Evolutionary conservation across 2,113 vertebrate genomes (phyloP), one percentile per base, ranked within the genome.

Genomic region (Tyrannus savana): DNA sequence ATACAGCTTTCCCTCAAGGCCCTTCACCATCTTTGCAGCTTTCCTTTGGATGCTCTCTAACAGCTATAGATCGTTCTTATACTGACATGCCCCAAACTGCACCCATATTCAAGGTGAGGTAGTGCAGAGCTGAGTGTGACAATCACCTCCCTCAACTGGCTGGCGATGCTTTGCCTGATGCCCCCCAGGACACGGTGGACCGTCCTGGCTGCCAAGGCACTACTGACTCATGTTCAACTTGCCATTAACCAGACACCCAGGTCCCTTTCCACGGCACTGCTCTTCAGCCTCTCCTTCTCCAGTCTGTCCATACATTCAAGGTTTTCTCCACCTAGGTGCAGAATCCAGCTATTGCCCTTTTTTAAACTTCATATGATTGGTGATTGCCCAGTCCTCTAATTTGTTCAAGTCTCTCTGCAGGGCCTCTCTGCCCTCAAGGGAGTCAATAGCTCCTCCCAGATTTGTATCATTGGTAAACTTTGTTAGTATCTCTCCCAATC

Each of bases 111-210:
- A 1, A 87, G 19, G 10, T n/a, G 30, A 63, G 24, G 19, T 23
- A 69, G 47, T 0, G 3, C 39, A 46, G n/a, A 39, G 74, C 28
- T 39, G 41, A 30, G 24, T 1, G 0, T 10, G 3, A 55, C 30
- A 62, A 41, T n/a, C n/a, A 19, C 10, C 19, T 62, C 47, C 41
- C 19, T 30, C 15, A 5, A 19, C 15, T 0, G 0, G 33, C 5
- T n/a, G 73, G 14, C 0, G 0, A 53, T n/a, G 37, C 6, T 44
- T 47, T 39, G 15, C 19, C 10, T 62, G 47, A 21, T 30, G n/a
- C 2, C 0, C 3, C 6, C 13, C 30, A 41, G 39, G 30, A n/a
- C 13, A 87, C 0, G 3, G 7, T 0, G n/a, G 12, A 12, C 30
- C 16, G 41, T 71, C n/a, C 56, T 63, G 56, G 30, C 41, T n/a